Base-by-base conservation (phyloP, 2,888 invertebrate genomes). In the Macaria liturata region DNA sequence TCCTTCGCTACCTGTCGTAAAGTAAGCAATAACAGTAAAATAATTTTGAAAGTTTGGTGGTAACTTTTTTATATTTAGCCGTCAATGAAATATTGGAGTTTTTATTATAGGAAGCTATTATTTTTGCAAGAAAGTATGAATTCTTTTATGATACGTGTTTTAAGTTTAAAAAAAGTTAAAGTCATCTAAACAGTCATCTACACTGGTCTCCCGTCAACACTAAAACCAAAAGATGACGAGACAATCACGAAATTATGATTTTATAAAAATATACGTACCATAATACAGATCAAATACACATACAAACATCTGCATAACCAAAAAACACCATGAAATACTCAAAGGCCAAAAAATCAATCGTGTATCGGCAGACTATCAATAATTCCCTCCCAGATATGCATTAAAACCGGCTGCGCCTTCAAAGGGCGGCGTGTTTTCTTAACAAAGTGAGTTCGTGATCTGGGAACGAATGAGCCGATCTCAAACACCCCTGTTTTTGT, bases 401-500 rank as follows among this genome's bases (percentile, higher is more conserved):
- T 91, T 91, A 88, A 88, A 89, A 83, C 80, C 78, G 76, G 78
- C 76, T 71, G 73, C 70, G 74, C 74, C 81, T 83, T 90, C 91
- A 91, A 91, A 90, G 89, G 86, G 76, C 70, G 71, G 69, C 67
- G 69, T 90, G 89, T 90, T 91, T 89, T 89, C 81, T 82, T 90
- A 89, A 87, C 89, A 88, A 90, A 90, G 88, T 89, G 88, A 77
- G 83, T 75, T 80, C 91, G 91, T 91, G 91, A 84, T 78, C 76
- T 67, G 91, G 69, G 76, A 73, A 66, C 74, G 78, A 85, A 91
- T 88, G 83, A 88, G 81, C 69, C 75, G 80, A 83, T 84, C 75
- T 69, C 64, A 72, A 68, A 61, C 74, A 77, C 89, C 89, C 89
- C 83, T 90, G 88, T 89, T 90, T 88, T 88, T 81, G 79, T 86